Percentiles rank a stretch among this genome's conserved stretches.
phyloP scores from a whole-genome alignment of 2,113 vertebrate species.

The Rhinopomastus cyanomelas region DNA sequence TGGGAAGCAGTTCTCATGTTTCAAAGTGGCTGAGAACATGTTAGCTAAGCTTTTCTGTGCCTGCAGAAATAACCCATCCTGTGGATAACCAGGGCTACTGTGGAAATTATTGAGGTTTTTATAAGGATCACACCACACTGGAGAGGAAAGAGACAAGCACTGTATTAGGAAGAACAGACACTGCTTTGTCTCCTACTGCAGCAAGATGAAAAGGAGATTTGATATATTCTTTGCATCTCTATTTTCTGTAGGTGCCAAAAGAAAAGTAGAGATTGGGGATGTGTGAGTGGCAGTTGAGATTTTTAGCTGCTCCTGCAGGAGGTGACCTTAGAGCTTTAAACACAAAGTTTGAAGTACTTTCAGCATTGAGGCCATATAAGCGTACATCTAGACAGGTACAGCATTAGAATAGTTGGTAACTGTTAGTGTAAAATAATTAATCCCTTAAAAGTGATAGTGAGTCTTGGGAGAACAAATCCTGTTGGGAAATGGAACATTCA shows the following conservation, averaged over 20 bases:
- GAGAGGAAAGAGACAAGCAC: not conserved
- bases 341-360: not conserved
- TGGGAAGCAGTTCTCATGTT: not conserved
- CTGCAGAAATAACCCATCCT: not conserved
- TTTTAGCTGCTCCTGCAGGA: not conserved
- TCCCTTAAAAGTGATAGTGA: not conserved
- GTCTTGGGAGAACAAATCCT: not conserved
- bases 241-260: not conserved
- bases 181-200: not conserved
- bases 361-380: not conserved
- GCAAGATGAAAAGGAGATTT: not conserved
- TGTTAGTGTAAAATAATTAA: not conserved
- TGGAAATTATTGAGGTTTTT: not conserved
- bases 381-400: not conserved
- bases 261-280: not conserved
- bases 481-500: not conserved
- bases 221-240: not conserved
- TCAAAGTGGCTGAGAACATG: not conserved
- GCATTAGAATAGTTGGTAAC: not conserved
- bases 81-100: not conserved
- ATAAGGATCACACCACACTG: not conserved
- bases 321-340: not conserved
- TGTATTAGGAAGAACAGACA: not conserved
- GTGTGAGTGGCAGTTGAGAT: not conserved
- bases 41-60: not conserved